phyloP scores from a whole-genome alignment of 2,888 invertebrate genomes.

The Amblyjoppa fuscipennis region DNA sequence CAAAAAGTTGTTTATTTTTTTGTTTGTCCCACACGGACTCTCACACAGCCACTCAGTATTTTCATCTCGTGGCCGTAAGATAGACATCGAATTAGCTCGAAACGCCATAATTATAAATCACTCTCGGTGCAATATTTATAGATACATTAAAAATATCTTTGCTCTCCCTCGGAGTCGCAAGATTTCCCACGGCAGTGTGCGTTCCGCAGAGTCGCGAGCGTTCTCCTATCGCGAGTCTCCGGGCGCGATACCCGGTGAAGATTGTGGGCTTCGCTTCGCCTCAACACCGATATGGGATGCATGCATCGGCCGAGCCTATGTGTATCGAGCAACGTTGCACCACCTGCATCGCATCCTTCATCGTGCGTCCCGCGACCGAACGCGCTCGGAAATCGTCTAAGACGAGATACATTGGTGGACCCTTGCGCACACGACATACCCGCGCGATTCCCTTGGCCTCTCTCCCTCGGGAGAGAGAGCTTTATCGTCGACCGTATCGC shows the following conservation, averaged over 20 bases:
- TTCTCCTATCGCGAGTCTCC: conserved; percentile 31
- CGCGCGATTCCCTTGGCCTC: conserved; percentile 4
- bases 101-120: conserved; percentile 3
- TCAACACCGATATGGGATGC: conserved; percentile 34
- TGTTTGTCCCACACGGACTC: neutral
- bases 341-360: conserved; percentile 79
- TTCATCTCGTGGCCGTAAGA: neutral
- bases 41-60: neutral
- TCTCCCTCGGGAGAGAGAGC: conserved; percentile 18
- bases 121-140: neutral
- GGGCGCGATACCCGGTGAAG: conserved; percentile 38
- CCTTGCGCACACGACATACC: conserved; percentile 19
- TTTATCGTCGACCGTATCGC: conserved; percentile 78
- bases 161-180: conserved; percentile 1
- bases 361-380: conserved; percentile 74
- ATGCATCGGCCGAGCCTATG: conserved; percentile 18
- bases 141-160: neutral
- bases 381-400: conserved; percentile 68
- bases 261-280: conserved; percentile 36
- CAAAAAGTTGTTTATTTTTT: neutral
- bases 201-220: conserved; percentile 23
- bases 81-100: neutral
- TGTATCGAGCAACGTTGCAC: conserved; percentile 29
- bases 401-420: conserved; percentile 30
- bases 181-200: conserved; percentile 37